Evolutionary conservation across 2,888 invertebrate species (phyloP), one percentile per base, ranked within the genome.

Genomic region (Campaea margaritaria): DNA sequence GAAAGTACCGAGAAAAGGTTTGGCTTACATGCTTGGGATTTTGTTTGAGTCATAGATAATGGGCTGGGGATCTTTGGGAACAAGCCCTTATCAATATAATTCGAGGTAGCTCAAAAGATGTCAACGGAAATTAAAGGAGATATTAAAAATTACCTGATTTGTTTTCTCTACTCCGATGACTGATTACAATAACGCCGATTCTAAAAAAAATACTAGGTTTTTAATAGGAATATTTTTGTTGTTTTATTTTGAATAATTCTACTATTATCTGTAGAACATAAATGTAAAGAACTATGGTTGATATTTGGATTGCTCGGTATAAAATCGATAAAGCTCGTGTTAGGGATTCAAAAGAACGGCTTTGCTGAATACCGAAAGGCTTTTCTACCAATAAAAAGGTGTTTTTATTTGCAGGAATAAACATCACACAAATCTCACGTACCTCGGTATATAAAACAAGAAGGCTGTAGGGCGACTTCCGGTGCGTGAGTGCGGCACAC

Each of bases 381-480:
- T 49, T 46, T 21, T 15, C 16, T 39, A 38, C 44, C 46, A 51
- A 46, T 55, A 60, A 50, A 55, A 36, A 46, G 21, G 31, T 36
- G 14, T 27, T 60, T 62, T 65, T 51, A 55, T 52, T 45, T 53
- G 45, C 36, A 53, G 28, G 27, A 60, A 60, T 51, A 61, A 55
- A 49, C 58, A 59, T 52, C 49, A 31, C 44, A 14, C 42, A 55
- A 60, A 61, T 51, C 42, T 41, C 50, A 46, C 48, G 56, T 62
- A 60, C 54, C 39, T 48, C 45, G 47, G 57, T 54, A 74, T 69
- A 75, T 74, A 70, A 73, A 78, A 74, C 71, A 74, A 79, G 77
- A 78, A 78, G 79, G 79, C 75, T 76, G 75, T 73, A 70, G 78
- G 76, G 70, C 68, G 63, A 75, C 75, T 81, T 83, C 83, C 83